Evolutionary conservation across 2,113 vertebrate genomes (phyloP), one percentile per base, ranked within the genome.

Genomic region (Neogale vison): DNA sequence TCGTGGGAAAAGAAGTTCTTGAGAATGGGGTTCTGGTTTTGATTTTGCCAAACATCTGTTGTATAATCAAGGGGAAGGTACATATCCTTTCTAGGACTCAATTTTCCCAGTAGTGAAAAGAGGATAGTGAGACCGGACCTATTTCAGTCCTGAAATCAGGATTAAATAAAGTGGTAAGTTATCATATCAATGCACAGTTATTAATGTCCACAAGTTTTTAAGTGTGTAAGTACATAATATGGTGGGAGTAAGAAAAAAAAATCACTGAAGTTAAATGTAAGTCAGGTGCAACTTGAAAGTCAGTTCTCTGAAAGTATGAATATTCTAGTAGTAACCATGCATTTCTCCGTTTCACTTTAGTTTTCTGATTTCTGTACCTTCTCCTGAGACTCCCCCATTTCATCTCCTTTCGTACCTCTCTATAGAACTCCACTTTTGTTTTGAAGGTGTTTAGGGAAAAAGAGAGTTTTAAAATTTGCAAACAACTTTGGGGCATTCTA

Each of bases 381-480:
- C 23, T 94, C 18, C 0, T 7, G 59, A 76, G 13, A 59, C 1
- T 71, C 45, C 14, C 31, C 31, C 3, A 4, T 71, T 47, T 39
- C 21, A 10, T 55, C 11, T 94, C 36, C 13, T 36, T 92, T 88
- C 4, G 1, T 9, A 31, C 50, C 42, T 74, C 65, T 80, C n/a
- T 52, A 15, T 12, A 85, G 47, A 96, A 26, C 12, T 21, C 57
- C 55, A 67, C 47, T 91, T 83, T 57, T 20, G 10, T 93, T 95
- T 31, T 69, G 55, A 94, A 83, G 79, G 67, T 94, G 14, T 93
- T 74, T 72, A 74, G 31, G 61, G 55, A 81, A 36, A 96, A 96
- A 96, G 18, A 57, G 92, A 95, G 6, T 88, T 90, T 67, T 91
- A 93, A 96, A 95, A 95, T 69, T 82, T 82, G 39, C 26, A 91